phyloP scores from a whole-genome alignment of 2,113 vertebrate species.

The Anarrhichthys ocellatus region DNA sequence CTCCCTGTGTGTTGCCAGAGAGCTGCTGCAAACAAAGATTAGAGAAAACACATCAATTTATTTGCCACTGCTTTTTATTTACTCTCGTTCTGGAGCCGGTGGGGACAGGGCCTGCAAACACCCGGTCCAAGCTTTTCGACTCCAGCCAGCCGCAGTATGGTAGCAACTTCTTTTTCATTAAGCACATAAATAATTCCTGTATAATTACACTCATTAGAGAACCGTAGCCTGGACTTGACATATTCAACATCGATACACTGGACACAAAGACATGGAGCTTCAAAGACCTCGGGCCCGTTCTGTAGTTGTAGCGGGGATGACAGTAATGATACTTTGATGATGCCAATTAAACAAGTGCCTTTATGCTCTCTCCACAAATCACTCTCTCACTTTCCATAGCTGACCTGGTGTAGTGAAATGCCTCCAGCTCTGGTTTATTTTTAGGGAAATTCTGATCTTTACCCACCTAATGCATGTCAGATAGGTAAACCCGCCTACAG shows the following conservation, averaged over 20 bases:
- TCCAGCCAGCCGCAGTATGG: not conserved
- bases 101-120: slow-evolving; percentile 54
- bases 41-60: slow-evolving; percentile 76
- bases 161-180: slow-evolving; percentile 12
- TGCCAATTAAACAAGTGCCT: slow-evolving; percentile 56
- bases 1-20: slow-evolving; percentile 46
- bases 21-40: slow-evolving; percentile 77
- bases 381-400: not conserved
- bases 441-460: slow-evolving; percentile 26
- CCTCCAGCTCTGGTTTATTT: slow-evolving; percentile 27
- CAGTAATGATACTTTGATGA: slow-evolving; percentile 73
- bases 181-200: slow-evolving; percentile 33
- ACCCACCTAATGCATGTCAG: not conserved
- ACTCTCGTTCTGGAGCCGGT: slow-evolving; percentile 23
- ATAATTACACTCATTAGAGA: slow-evolving; percentile 70
- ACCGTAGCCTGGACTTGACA: slow-evolving; percentile 34
- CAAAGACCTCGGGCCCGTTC: slow-evolving; percentile 33
- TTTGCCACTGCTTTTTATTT: slow-evolving; percentile 71
- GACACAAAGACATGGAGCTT: slow-evolving; percentile 59
- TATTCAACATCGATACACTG: slow-evolving; percentile 46
- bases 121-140: not conserved
- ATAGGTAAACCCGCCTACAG: not conserved
- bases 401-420: slow-evolving; percentile 15
- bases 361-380: slow-evolving; percentile 20
- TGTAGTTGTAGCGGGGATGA: slow-evolving; percentile 37